Percentiles rank a stretch among this genome's conserved stretches.
Conservation (phyloP, 2,888 invertebrate genomes). For the Metopia argyrocephala region DNA sequence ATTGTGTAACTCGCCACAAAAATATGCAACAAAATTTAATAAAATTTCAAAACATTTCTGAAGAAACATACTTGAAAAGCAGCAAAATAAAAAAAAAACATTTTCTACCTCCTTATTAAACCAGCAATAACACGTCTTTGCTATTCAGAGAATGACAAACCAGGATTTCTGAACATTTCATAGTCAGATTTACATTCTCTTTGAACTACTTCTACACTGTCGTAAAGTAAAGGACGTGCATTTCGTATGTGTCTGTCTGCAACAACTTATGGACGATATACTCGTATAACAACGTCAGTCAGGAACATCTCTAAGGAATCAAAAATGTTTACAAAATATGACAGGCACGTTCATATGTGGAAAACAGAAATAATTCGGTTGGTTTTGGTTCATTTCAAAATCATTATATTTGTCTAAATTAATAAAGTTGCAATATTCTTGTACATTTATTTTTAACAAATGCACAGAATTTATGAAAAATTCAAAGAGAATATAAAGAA, state of each 20-base stretch:
- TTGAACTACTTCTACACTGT: neutral
- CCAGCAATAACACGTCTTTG: neutral
- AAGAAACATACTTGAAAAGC: no score
- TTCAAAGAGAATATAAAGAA: neutral
- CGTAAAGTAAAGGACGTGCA: conserved; percentile 11
- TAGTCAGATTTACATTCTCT: neutral
- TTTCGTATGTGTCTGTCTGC: neutral
- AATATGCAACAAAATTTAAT: no score
- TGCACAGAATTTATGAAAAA: neutral
- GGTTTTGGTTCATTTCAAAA: conserved; percentile 46
- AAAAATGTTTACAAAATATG: conserved; percentile 33
- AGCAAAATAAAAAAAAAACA: no score
- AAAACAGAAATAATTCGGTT: conserved; percentile 10
- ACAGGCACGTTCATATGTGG: conserved; percentile 42
- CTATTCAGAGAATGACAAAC: neutral
- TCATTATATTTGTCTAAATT: conserved; percentile 60
- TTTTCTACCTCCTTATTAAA: neutral
- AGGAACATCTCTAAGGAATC: conserved; percentile 39
- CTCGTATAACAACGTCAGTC: neutral
- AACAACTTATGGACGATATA: conserved; percentile 3
- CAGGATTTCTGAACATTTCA: neutral
- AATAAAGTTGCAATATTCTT: conserved; percentile 52
- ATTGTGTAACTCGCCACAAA: no score
- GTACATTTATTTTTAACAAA: neutral
- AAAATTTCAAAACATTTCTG: no score